Conservation (phyloP, 2,888 invertebrate species). For the Uloborus plumipes region DNA sequence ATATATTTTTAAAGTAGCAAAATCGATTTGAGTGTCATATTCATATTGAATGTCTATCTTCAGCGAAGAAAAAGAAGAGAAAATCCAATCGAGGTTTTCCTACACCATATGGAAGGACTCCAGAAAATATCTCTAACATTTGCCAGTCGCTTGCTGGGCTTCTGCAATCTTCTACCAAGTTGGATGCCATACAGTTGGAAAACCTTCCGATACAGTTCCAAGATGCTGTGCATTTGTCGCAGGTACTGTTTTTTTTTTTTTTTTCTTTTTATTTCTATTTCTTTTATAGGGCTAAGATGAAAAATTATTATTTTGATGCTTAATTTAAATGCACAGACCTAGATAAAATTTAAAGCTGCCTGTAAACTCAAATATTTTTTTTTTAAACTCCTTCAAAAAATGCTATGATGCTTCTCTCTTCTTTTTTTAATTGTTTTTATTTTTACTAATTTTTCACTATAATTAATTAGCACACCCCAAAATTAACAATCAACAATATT, state of each 20-base stretch:
- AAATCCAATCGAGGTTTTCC: slow-evolving; percentile 24
- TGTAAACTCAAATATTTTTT: no score
- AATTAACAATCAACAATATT: no score
- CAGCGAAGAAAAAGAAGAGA: slow-evolving; percentile 10
- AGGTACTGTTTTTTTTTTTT: slow-evolving; percentile 8
- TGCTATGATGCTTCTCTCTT: no score
- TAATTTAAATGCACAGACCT: no score
- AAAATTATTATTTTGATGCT: no score
- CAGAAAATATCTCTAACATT: slow-evolving; percentile 27
- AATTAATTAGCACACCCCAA: no score
- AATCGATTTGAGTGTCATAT: neutral
- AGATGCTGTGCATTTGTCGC: slow-evolving; percentile 21
- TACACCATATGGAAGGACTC: slow-evolving; percentile 25
- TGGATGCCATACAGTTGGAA: slow-evolving; percentile 29
- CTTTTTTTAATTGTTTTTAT: no score
- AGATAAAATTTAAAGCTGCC: no score
- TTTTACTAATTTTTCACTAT: no score
- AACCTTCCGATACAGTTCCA: slow-evolving; percentile 19
- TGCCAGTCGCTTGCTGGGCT: neutral
- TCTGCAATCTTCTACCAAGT: slow-evolving; percentile 1
- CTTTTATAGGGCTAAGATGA: no score
- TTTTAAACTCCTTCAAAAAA: no score
- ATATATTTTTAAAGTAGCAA: neutral
- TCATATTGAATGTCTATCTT: neutral
- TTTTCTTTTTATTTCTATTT: slow-evolving; percentile 7